Evolutionary conservation across 2,888 invertebrate species (phyloP), one percentile per base, ranked within the genome.

Genomic region (Sipha maydis): DNA sequence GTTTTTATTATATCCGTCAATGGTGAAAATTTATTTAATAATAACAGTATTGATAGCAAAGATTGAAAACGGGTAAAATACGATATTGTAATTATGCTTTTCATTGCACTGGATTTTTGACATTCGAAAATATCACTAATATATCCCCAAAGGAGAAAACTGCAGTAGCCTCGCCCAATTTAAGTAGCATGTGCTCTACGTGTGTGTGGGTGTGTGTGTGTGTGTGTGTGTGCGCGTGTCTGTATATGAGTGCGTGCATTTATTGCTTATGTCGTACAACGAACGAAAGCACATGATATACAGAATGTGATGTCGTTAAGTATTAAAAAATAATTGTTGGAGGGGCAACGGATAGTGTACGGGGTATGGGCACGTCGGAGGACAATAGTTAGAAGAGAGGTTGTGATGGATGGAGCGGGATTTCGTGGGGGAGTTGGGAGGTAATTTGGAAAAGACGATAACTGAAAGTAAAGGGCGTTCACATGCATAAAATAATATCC

Each of bases 381-480:
- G 21, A 19, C 48, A 48, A 48, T 14, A 41, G 41, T 8, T 8
- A 8, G 3, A 8, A 21, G 73, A 19, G 73, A 21, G 34, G 73
- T 34, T 34, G 7, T 71, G 31, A 31, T 3, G 69, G 28, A n/a
- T 28, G 25, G 31, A 31, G 71, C 3, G 71, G 19, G 71, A 1
- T 7, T 41, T 9, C 9, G 28, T 25, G 11, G 14, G 71, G 73
- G 48, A 8, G 76, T 34, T 21, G 17, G 14, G 85, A 83, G 77
- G 41, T 61, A 67, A 86, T 86, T 79, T 38, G 69, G 34, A 25
- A 71, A 86, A 86, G 17, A 25, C 56, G 48, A 88, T 80, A 80
- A 80, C 79, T 80, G 71, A 86, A 88, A 88, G 80, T 79, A 79
- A 34, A 79, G 71, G 86, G 80, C 86, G 80, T 88, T 75, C 80